Evolutionary conservation across 2,113 vertebrate species (phyloP).

Genomic region (Gavialis gangeticus): DNA sequence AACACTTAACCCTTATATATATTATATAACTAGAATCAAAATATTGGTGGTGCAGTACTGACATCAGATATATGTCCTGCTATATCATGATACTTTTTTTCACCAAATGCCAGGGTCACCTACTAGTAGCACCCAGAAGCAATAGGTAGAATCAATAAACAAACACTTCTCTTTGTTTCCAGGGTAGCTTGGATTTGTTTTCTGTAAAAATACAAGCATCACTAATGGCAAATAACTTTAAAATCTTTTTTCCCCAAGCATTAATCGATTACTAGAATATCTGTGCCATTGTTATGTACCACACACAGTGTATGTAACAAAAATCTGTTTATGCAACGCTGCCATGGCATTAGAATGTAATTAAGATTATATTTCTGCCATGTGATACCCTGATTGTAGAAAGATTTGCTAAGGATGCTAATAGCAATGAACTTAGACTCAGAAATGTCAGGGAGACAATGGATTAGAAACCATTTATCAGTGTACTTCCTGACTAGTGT

Average conservation of each 20-base stretch:
- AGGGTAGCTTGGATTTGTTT: not conserved
- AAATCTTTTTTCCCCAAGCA: not conserved
- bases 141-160: not conserved
- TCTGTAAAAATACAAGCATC: not conserved
- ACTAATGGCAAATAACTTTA: not conserved
- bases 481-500: not conserved
- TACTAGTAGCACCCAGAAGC: not conserved
- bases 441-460: not conserved
- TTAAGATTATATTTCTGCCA: not conserved
- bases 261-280: not conserved
- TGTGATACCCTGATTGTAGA: not conserved
- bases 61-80: not conserved
- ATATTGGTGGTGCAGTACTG: not conserved
- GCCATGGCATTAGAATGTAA: not conserved
- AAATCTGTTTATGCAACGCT: not conserved
- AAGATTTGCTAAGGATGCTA: not conserved
- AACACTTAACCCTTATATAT: slow-evolving; percentile 45
- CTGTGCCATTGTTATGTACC: not conserved
- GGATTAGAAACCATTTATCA: not conserved
- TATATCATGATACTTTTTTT: not conserved
- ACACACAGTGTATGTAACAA: not conserved
- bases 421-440: not conserved
- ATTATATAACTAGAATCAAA: not conserved
- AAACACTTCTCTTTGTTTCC: not conserved
- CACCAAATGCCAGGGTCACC: not conserved